Evolutionary conservation across 2,113 vertebrate species (phyloP).

Genomic region (Struthio camelus): DNA sequence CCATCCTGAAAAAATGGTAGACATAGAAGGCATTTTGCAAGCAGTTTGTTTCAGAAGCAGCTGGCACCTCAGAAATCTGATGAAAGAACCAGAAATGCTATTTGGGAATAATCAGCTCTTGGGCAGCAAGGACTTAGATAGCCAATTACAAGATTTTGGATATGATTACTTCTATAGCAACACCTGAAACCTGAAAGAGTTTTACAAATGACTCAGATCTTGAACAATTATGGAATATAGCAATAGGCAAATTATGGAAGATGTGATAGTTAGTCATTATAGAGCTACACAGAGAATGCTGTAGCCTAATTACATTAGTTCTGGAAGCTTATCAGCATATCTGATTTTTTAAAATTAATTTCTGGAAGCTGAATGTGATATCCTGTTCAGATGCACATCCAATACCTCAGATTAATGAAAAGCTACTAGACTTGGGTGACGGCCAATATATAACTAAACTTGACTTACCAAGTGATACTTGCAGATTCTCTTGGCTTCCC

Average conservation of each 20-base stretch:
- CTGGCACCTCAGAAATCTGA: neutral
- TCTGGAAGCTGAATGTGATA: constrained; percentile 41
- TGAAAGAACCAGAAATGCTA: neutral
- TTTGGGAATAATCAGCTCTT: neutral
- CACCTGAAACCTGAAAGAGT: neutral
- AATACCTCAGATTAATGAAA: constrained; percentile 48
- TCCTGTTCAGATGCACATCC: constrained; percentile 34
- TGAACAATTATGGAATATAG: neutral
- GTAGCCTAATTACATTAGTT: constrained; percentile 58
- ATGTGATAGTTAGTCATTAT: constrained; percentile 31
- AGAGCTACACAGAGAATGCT: neutral
- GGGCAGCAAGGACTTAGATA: neutral
- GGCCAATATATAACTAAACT: constrained; percentile 16
- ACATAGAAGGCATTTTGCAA: neutral
- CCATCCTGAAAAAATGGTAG: neutral
- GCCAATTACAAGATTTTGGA: constrained; percentile 29
- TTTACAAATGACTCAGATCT: constrained; percentile 21
- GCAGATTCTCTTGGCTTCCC: neutral
- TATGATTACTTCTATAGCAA: neutral
- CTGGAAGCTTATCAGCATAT: constrained; percentile 46
- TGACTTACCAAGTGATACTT: constrained; percentile 15
- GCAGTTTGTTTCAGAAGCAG: neutral
- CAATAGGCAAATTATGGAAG: constrained; percentile 29
- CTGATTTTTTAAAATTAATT: constrained; percentile 49
- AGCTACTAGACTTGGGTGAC: neutral